Percentiles rank a stretch among this genome's conserved stretches.
phyloP scores from a whole-genome alignment of 2,797 vertebrate species.

The Steatocranus sp. region DNA sequence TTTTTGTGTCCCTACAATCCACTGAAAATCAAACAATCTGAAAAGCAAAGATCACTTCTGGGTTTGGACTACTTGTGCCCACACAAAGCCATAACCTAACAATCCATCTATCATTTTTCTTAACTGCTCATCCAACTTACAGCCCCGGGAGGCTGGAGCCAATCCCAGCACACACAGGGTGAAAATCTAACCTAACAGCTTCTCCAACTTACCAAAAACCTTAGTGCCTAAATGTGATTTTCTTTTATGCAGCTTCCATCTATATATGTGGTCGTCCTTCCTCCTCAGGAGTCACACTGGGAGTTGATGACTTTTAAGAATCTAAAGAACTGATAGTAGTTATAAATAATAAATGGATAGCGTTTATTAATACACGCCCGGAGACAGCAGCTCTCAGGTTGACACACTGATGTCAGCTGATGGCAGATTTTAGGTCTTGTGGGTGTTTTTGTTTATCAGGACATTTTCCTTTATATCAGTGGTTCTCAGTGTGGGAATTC shows the following conservation, averaged over 20 bases:
- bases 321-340: neutral
- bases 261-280: neutral
- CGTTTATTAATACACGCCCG: accelerated
- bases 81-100: neutral
- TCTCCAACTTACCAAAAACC: neutral
- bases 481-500: neutral
- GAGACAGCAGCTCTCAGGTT: neutral
- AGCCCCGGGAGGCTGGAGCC: neutral
- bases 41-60: neutral
- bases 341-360: neutral
- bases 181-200: neutral
- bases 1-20: neutral
- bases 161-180: neutral
- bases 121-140: neutral
- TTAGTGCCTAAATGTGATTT: neutral
- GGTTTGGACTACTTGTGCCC: neutral
- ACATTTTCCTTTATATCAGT: neutral
- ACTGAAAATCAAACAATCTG: neutral
- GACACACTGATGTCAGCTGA: neutral
- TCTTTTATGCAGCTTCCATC: neutral
- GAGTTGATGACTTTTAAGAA: neutral
- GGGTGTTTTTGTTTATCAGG: neutral
- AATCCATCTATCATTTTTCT: neutral
- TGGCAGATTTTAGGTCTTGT: neutral
- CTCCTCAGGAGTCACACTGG: neutral